phyloP scores from a whole-genome alignment of 2,888 invertebrate species.

The Volucella inflata region DNA sequence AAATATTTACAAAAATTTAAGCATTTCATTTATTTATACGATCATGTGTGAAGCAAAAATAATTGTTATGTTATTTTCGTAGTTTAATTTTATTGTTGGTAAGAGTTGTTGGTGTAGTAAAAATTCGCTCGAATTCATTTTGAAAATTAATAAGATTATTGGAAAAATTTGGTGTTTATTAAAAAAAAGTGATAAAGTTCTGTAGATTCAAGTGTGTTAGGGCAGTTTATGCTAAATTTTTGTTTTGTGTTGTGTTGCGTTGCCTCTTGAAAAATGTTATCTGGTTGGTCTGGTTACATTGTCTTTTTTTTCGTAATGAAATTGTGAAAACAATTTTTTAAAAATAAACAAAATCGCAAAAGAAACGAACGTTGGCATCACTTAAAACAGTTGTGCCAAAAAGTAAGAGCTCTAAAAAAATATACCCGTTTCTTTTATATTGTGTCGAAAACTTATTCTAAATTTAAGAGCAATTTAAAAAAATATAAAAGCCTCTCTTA shows the following conservation, averaged over 20 bases:
- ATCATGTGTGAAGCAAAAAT: conserved; percentile 63
- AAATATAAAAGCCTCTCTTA: neutral
- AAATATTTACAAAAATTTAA: conserved; percentile 45
- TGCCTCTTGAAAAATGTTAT: conserved; percentile 53
- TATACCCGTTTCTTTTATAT: neutral
- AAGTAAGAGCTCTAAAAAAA: neutral
- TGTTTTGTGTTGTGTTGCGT: conserved; percentile 71
- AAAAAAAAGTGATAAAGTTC: conserved; percentile 50
- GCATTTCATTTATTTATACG: conserved; percentile 68
- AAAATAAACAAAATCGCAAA: conserved; percentile 10
- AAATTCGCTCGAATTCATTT: conserved; percentile 44
- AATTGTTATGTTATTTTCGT: conserved; percentile 28
- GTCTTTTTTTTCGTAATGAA: conserved; percentile 25
- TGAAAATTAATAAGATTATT: conserved; percentile 62
- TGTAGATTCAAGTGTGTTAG: conserved; percentile 66
- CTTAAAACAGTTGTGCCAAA: neutral
- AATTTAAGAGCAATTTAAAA: neutral
- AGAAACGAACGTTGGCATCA: neutral
- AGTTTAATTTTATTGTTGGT: conserved; percentile 36
- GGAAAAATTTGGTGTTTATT: conserved; percentile 57
- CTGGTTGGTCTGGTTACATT: conserved; percentile 52
- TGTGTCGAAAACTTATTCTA: conserved; percentile 3
- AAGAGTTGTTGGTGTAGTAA: conserved; percentile 52
- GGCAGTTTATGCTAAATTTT: conserved; percentile 62
- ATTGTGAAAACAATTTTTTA: neutral